Base-by-base conservation (phyloP, 2,113 vertebrate genomes). In the Tupaia chinensis region DNA sequence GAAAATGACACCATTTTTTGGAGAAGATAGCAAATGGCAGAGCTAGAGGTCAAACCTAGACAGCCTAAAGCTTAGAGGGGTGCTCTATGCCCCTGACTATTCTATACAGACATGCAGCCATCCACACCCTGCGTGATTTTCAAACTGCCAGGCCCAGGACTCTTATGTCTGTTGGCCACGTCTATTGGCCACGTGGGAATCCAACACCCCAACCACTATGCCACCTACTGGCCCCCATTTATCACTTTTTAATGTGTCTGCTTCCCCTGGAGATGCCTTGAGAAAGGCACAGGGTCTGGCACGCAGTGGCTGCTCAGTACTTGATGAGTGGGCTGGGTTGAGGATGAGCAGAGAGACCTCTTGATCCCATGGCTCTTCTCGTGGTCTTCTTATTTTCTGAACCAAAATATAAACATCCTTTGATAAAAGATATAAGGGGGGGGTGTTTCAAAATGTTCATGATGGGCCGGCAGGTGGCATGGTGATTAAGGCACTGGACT, bases 341-440 rank as follows among this genome's bases (percentile, higher is more conserved):
- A 22, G 16, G 19, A 63, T 61, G 20, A 60, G 23, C 87, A 89
- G 76, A 94, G 32, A 78, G 25, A 69, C 27, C 14, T 53, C 27
- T 86, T 15, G 20, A 87, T 76, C 60, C 54, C 22, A n/a, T 80
- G 32, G 16, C 68, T 32, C 91, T 87, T 85, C 86, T 85, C 14
- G 1, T 19, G 1, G 6, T 94, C 53, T 91, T 93, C 74, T 93
- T 97, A 74, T 25, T 65, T 79, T 61, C 32, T 77, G 32, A 58
- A 82, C 54, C 66, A 95, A 89, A 93, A 92, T 87, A 23, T 34
- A 92, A 87, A 63, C 34, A 81, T 44, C 34, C 13, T 92, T 9
- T 17, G 23, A 90, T 69, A 86, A 68, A 82, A 86, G 65, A 79
- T 20, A 19, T 44, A 5, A 44, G 44, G 5, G 44, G 44, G 44